phyloP scores from a whole-genome alignment of 2,113 vertebrate genomes.

The Herpetotheres cachinnans region DNA sequence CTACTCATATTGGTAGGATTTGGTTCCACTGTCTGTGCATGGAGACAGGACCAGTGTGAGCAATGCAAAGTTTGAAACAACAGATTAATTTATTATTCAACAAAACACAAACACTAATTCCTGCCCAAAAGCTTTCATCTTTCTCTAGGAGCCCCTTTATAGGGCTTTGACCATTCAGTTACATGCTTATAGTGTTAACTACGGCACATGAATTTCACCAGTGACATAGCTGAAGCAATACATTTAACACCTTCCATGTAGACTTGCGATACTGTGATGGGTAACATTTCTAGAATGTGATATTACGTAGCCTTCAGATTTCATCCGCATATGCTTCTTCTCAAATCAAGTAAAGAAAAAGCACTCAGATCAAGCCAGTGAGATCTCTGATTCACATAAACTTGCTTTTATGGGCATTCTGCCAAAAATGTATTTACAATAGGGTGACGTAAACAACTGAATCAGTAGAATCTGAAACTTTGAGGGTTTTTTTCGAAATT shows the following conservation, averaged over 20 bases:
- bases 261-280: not conserved
- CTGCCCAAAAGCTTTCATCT: not conserved
- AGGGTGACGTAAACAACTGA: not conserved
- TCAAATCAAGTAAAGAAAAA: not conserved
- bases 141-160: not conserved
- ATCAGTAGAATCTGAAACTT: not conserved
- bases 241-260: not conserved
- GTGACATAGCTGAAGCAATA: not conserved
- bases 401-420: not conserved
- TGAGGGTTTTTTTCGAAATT: not conserved
- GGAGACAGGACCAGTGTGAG: not conserved
- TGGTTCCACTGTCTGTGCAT: not conserved
- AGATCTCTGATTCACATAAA: not conserved
- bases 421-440: not conserved
- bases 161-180: not conserved
- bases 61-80: not conserved
- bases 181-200: not conserved
- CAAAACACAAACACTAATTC: not conserved
- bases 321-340: not conserved
- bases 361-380: not conserved
- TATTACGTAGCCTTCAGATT: not conserved
- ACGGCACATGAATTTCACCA: not conserved
- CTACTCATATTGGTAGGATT: not conserved
- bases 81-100: not conserved
- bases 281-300: not conserved